phyloP scores from a whole-genome alignment of 2,888 invertebrate species.

The Isotomurus palustris region DNA sequence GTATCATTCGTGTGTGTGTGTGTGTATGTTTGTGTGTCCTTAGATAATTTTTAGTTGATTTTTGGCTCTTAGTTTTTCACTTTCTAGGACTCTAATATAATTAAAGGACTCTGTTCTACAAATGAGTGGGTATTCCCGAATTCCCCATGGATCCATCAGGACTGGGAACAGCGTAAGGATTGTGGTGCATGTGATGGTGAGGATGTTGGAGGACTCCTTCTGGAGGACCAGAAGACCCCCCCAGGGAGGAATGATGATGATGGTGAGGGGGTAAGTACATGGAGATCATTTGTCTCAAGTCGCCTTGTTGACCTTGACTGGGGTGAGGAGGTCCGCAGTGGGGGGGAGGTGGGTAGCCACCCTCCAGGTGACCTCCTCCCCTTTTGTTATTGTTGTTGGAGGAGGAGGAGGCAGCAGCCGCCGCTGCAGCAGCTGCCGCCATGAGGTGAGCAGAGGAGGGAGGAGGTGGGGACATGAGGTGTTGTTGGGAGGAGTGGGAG shows the following conservation, averaged over 20 bases:
- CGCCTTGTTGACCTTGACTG: conserved; percentile 51
- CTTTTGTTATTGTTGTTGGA: too few relatives aligned
- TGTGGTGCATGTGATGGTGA: conserved; percentile 47
- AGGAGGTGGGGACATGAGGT: conserved; percentile 51
- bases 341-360: not conserved
- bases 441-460: conserved; percentile 48
- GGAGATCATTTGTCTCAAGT: conserved; percentile 68
- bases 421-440: conserved; percentile 38
- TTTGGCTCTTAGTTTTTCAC: too few relatives aligned
- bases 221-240: conserved; percentile 1
- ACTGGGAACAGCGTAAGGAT: conserved; percentile 47
- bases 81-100: too few relatives aligned
- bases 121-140: conserved; percentile 40
- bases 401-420: too few relatives aligned
- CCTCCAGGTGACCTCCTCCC: conserved; percentile 19
- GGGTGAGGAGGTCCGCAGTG: conserved; percentile 53
- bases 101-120: too few relatives aligned
- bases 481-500: conserved; percentile 42
- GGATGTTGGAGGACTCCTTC: conserved; percentile 54
- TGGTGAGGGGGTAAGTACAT: conserved; percentile 68
- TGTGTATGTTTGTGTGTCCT: too few relatives aligned
- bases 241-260: conserved; percentile 29
- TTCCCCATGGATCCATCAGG: conserved; percentile 33
- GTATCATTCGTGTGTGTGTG: too few relatives aligned
- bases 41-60: too few relatives aligned